phyloP scores from a whole-genome alignment of 2,888 invertebrate species.

The Anarsia innoxiella region DNA sequence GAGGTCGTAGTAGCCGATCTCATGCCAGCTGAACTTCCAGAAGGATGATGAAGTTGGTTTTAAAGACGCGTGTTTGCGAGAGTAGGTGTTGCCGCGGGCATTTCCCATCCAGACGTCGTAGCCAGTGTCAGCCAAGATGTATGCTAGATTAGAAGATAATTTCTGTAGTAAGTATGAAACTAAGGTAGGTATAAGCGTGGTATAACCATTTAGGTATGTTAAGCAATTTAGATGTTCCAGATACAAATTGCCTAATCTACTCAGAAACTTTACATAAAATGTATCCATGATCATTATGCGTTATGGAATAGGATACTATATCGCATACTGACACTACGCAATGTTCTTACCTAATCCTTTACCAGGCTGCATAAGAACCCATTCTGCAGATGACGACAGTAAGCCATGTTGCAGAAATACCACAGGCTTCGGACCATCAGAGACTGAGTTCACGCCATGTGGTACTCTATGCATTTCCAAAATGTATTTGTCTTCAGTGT shows the following conservation, averaged over 20 bases:
- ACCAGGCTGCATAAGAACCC: slow-evolving; percentile 81
- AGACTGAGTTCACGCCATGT: slow-evolving; percentile 44
- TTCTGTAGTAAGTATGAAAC: too few relatives aligned
- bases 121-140: slow-evolving; percentile 79
- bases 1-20: slow-evolving; percentile 83
- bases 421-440: slow-evolving; percentile 47
- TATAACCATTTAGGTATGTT: too few relatives aligned
- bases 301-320: too few relatives aligned
- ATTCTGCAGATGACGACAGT: slow-evolving; percentile 84
- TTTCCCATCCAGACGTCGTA: slow-evolving; percentile 92
- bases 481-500: slow-evolving; percentile 88
- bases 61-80: slow-evolving; percentile 72
- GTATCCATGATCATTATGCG: too few relatives aligned
- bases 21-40: slow-evolving; percentile 81
- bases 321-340: too few relatives aligned
- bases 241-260: too few relatives aligned
- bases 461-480: slow-evolving; percentile 88
- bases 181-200: too few relatives aligned
- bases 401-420: slow-evolving; percentile 89
- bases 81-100: slow-evolving; percentile 86
- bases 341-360: slow-evolving; percentile 76
- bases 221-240: too few relatives aligned
- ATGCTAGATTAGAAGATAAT: slow-evolving; percentile 69
- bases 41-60: slow-evolving; percentile 48
- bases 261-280: too few relatives aligned